Evolutionary conservation across 2,797 vertebrate genomes (phyloP).

Genomic region (Platalea minor): DNA sequence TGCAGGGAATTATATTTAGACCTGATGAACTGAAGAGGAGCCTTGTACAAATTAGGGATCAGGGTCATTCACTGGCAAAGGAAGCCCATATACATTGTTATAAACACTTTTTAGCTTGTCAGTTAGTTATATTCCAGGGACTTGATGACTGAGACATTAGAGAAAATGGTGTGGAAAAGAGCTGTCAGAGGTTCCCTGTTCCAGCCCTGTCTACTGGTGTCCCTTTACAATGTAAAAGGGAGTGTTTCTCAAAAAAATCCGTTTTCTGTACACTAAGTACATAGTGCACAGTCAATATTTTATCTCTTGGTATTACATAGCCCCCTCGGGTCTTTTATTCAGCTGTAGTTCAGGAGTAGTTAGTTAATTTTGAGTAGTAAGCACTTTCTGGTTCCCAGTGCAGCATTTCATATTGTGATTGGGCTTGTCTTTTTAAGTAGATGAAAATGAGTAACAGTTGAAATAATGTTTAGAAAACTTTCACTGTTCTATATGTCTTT

Average conservation of each 20-base stretch:
- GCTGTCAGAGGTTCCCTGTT: background rate
- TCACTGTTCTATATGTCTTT: background rate
- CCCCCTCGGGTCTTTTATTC: background rate
- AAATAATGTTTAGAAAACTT: conserved; percentile 38
- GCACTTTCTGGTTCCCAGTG: conserved; percentile 15
- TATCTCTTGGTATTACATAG: conserved; percentile 14
- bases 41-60: background rate
- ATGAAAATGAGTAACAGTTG: conserved; percentile 7
- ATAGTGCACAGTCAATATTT: conserved; percentile 1
- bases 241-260: background rate
- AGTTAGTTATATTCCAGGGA: background rate
- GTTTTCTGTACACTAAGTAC: background rate
- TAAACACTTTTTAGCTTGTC: background rate
- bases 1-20: background rate
- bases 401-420: conserved; percentile 32
- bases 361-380: background rate
- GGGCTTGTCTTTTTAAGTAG: conserved; percentile 34
- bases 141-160: background rate
- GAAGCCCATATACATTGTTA: background rate
- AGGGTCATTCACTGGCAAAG: background rate
- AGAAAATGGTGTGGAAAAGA: background rate
- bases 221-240: background rate
- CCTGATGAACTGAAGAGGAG: background rate
- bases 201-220: background rate
- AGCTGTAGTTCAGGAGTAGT: background rate